Conservation (phyloP, 2,113 vertebrate species). For the Lucifuga dentata region DNA sequence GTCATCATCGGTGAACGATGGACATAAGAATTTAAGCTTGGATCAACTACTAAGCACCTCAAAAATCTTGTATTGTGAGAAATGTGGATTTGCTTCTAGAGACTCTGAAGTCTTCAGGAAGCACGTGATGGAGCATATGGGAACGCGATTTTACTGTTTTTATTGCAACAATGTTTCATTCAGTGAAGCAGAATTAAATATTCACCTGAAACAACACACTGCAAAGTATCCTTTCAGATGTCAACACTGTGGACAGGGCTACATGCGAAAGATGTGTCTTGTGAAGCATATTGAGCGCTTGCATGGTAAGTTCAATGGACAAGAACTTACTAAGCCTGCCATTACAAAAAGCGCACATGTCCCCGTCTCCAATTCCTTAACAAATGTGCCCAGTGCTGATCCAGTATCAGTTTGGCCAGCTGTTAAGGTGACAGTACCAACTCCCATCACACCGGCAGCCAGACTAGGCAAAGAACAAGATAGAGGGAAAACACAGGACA, state of each 20-base stretch:
- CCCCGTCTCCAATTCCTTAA: conserved; percentile 60
- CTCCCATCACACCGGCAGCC: conserved; percentile 18
- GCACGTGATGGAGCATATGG: conserved; percentile 63
- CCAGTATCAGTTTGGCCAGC: conserved; percentile 26
- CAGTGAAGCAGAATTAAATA: conserved; percentile 90
- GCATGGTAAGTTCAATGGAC: conserved; percentile 79
- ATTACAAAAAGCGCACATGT: conserved; percentile 22
- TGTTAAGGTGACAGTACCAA: conserved; percentile 57
- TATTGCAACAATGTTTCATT: conserved; percentile 87
- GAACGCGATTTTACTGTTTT: conserved; percentile 64
- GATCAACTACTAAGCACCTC: conserved; percentile 32
- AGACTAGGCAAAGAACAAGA: conserved; percentile 51
- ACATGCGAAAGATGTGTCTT: conserved; percentile 90
- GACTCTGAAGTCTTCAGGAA: conserved; percentile 49
- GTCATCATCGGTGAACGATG: conserved; percentile 39
- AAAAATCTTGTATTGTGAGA: conserved; percentile 62
- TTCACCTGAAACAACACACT: conserved; percentile 90
- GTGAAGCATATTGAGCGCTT: conserved; percentile 91
- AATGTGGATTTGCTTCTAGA: conserved; percentile 60
- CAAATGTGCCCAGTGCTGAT: conserved; percentile 42
- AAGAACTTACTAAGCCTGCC: conserved; percentile 52
- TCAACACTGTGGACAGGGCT: conserved; percentile 91
- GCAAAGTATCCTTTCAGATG: conserved; percentile 89
- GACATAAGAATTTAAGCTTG: conserved; percentile 23
- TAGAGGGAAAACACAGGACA: conserved; percentile 54